Evolutionary conservation across 1,140 invertebrate genomes (phyloP), one percentile per base, ranked within the genome.

Genomic region (Pachyrhynchus sulphureomaculatus): DNA sequence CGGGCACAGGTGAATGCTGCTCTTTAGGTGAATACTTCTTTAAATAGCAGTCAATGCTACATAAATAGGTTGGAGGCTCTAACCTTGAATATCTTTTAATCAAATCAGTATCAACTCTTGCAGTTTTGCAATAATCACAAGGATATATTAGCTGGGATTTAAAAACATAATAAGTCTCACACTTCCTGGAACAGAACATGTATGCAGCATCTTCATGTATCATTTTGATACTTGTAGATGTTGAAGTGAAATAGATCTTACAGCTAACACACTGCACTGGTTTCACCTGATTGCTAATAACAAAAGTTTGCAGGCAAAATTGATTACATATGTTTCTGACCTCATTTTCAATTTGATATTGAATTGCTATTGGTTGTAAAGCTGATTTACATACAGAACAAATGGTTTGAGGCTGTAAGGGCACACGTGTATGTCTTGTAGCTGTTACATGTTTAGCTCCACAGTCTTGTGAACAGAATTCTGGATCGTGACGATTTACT

Each of bases 81-180:
- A 48, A 13, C 21, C 80, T 76, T 49, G 88, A 84, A 49, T 86
- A 82, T 49, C 86, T 84, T 67, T 89, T 86, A 24, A 98, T 95
- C 92, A 98, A 95, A 73, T 96, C 94, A 75, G 95, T 96, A 78
- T 96, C 95, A 74, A 93, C 93, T 75, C 96, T 96, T 74, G 93
- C 94, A 2, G 93, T 90, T 77, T 93, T 93, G 74, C 95, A 98
- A 88, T 90, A 93, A 65, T 87, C 87, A 74, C 95, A 98, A 0
- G 90, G 12, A 47, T n/a, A 29, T n/a, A 47, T 5, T n/a, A 24
- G n/a, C 34, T 92, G 83, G 78, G 88, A 89, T 64, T 82, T 86
- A 72, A 89, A 82, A 6, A 95, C 91, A 73, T 88, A 93, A 15
- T 93, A 86, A 75, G 93, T 93, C 74, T 93, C 85, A 75, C 92